A percentile compares a stretch with the other conserved stretches of the same genome.
Evolutionary conservation across 2,797 vertebrate species (phyloP).

Genomic region (Oreortyx pictus): DNA sequence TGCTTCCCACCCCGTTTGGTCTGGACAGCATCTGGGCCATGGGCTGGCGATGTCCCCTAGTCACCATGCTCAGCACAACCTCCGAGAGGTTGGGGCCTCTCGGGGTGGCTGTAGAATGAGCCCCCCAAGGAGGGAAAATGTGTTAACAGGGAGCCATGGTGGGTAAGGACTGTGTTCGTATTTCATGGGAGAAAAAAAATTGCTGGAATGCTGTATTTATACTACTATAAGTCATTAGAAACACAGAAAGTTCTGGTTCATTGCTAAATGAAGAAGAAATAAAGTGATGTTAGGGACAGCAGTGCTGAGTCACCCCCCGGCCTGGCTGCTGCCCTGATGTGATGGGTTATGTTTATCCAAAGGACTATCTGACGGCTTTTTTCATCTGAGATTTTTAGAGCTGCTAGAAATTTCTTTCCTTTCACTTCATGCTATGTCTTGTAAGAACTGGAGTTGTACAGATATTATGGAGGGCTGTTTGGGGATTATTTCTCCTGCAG

Average conservation of each 20-base stretch:
- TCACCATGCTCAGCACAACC: fast-evolving
- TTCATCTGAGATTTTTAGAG: background rate
- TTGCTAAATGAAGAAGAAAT: conserved; percentile 15
- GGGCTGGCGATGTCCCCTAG: background rate
- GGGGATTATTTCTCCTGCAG: conserved; percentile 8
- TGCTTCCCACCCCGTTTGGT: background rate
- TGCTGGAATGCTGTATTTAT: background rate
- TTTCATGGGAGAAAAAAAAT: background rate
- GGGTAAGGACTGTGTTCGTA: background rate
- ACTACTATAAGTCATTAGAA: background rate
- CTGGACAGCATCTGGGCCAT: background rate
- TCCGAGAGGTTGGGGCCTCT: background rate
- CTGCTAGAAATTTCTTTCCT: background rate
- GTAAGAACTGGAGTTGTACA: background rate
- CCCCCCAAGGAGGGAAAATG: background rate
- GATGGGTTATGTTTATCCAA: background rate
- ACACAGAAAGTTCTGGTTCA: background rate
- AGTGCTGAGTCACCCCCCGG: background rate
- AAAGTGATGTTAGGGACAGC: background rate
- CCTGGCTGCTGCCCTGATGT: background rate
- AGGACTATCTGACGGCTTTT: background rate
- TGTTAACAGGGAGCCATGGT: fast-evolving
- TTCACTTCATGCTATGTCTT: background rate
- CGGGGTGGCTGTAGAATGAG: background rate
- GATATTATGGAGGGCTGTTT: background rate